Conservation (phyloP, 2,113 vertebrate genomes). For the Melanotaenia duboulayi region DNA sequence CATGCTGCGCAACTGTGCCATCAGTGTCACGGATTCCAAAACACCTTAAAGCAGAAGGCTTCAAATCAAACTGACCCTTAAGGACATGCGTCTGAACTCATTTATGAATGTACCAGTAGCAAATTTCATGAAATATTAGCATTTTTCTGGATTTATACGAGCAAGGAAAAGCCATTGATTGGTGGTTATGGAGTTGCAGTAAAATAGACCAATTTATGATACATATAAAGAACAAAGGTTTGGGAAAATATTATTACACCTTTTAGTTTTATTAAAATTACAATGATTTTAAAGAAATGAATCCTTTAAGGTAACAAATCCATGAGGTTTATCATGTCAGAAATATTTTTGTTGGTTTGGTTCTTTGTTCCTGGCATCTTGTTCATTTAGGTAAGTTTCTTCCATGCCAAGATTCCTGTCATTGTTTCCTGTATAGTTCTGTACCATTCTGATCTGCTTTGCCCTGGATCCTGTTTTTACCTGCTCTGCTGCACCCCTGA, state of each 20-base stretch:
- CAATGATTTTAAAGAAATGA: background rate
- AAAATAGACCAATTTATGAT: constrained; percentile 41
- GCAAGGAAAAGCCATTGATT: background rate
- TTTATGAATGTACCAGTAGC: background rate
- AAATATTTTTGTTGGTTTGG: background rate
- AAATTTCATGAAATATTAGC: background rate
- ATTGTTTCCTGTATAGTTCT: too few species aligned
- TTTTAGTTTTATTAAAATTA: constrained; percentile 45
- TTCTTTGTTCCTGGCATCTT: too few species aligned
- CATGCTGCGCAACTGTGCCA: constrained; percentile 31
- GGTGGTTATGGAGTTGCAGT: constrained; percentile 41
- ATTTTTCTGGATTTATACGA: constrained; percentile 21
- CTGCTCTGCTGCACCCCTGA: background rate
- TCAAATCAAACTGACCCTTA: constrained; percentile 36
- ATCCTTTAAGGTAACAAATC: too few species aligned
- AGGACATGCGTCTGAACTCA: constrained; percentile 28
- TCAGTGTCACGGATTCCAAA: constrained; percentile 46
- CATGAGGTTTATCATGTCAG: too few species aligned
- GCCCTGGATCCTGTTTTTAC: background rate
- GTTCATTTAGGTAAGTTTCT: too few species aligned
- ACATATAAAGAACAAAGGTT: constrained; percentile 49
- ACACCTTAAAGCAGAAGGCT: constrained; percentile 53
- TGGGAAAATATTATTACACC: constrained; percentile 54
- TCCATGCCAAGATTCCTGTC: background rate
- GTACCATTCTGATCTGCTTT: background rate